Percentiles rank a stretch among this genome's conserved stretches.
Conservation (phyloP, 2,797 vertebrate genomes). For the Allobates femoralis region DNA sequence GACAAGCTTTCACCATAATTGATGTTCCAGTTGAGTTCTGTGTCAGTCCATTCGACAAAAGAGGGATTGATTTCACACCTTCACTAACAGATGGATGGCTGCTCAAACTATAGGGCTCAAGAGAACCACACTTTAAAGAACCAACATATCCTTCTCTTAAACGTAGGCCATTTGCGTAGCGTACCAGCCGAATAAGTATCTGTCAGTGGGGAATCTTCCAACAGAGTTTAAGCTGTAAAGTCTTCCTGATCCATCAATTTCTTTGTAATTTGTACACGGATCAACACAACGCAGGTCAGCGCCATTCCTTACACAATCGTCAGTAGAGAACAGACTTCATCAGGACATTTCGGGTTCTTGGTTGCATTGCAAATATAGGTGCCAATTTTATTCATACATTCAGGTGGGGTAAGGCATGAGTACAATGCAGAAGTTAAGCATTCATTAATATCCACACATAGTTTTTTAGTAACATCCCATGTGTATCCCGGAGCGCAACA, state of each 20-base stretch:
- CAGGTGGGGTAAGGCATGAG: neutral
- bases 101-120: slow-evolving; percentile 14
- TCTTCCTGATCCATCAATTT: slow-evolving; percentile 24
- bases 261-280: neutral
- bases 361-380: slow-evolving; percentile 3
- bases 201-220: slow-evolving; percentile 28
- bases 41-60: slow-evolving; percentile 2
- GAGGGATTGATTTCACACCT: neutral
- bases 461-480: slow-evolving; percentile 2
- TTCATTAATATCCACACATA: slow-evolving; percentile 38
- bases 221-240: slow-evolving; percentile 23
- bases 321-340: fast-evolving
- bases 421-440: neutral
- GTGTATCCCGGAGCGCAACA: slow-evolving; percentile 48
- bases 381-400: slow-evolving; percentile 31
- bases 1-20: slow-evolving; percentile 37
- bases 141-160: slow-evolving; percentile 42
- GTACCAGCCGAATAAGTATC: slow-evolving; percentile 37
- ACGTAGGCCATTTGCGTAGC: neutral
- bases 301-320: neutral
- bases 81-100: slow-evolving; percentile 10
- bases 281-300: neutral
- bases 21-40: slow-evolving; percentile 5
- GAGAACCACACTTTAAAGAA: slow-evolving; percentile 38
- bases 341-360: neutral